Conservation (phyloP, 1,140 invertebrate genomes). For the Cepaea nemoralis region DNA sequence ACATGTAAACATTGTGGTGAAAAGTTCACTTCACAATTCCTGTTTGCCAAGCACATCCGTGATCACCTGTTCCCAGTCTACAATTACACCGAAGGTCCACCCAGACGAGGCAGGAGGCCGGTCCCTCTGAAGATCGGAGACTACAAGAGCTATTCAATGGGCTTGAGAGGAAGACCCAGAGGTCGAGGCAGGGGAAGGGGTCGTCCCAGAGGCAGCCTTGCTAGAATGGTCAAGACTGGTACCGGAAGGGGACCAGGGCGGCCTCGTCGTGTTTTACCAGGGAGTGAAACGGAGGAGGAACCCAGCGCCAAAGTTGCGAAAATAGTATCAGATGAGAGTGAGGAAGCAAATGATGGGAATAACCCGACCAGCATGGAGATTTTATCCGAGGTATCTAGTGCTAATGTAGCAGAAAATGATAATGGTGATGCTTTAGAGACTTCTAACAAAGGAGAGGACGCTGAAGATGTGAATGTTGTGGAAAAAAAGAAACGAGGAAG, state of each 20-base stretch:
- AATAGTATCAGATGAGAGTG: background rate
- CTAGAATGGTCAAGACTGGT: conserved; percentile 13
- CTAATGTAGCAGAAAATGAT: background rate
- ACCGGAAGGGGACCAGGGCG: conserved; percentile 40
- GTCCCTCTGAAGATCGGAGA: conserved; percentile 26
- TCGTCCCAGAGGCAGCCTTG: conserved; percentile 24
- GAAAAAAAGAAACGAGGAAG: conserved; percentile 34
- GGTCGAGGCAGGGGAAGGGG: conserved; percentile 38
- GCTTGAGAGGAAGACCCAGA: conserved; percentile 42
- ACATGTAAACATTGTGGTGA: conserved; percentile 53
- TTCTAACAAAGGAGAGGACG: background rate
- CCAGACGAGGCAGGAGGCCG: conserved; percentile 11
- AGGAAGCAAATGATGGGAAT: conserved; percentile 3
- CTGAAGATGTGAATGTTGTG: conserved; percentile 18
- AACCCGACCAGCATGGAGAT: background rate
- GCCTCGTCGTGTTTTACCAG: conserved; percentile 5
- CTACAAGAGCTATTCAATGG: conserved; percentile 13
- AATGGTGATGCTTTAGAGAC: background rate
- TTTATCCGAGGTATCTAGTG: background rate
- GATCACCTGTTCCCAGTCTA: conserved; percentile 52
- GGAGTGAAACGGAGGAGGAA: conserved; percentile 30
- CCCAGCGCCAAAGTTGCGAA: background rate
- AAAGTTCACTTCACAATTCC: conserved; percentile 49
- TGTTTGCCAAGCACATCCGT: conserved; percentile 56
- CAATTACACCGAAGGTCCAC: conserved; percentile 40